These are phyloP conservation scores for Limonius californicus DNA, from an alignment of 1,140 invertebrate species.

Conservation along the genomic window DNA sequence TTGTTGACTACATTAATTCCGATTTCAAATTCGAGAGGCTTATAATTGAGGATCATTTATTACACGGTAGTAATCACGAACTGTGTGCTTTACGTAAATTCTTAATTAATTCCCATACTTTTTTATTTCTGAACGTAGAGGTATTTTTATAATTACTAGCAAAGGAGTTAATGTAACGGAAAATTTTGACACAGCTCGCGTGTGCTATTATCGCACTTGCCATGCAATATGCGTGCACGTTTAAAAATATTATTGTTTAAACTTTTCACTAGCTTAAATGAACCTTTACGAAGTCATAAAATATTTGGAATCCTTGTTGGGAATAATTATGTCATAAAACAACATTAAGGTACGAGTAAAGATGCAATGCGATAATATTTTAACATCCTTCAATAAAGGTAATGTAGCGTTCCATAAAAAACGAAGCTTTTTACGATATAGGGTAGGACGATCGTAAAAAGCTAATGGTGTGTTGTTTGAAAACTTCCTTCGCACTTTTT, in stretches of 20 bases:
- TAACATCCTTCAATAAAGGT: constrained; percentile 15
- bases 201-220: no score
- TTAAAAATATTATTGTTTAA: neutral
- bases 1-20: no score
- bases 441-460: constrained; percentile 12
- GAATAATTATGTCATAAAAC: constrained; percentile 8
- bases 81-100: no score
- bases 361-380: constrained; percentile 8
- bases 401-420: constrained; percentile 11
- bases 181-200: neutral
- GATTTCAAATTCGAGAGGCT: no score
- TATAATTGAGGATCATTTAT: no score
- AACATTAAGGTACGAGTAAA: neutral
- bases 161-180: neutral
- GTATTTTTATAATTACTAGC: neutral
- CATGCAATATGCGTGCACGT: neutral
- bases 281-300: neutral
- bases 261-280: no score
- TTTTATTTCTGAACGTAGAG: no score
- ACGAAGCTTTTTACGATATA: constrained; percentile 11
- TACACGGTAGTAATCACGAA: no score
- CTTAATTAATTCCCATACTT: no score
- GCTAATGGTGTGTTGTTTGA: constrained; percentile 10
- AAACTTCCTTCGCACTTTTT: constrained; percentile 7
- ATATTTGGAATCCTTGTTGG: neutral